phyloP scores from a whole-genome alignment of 2,797 vertebrate genomes.

The Brachyalestes nurse region DNA sequence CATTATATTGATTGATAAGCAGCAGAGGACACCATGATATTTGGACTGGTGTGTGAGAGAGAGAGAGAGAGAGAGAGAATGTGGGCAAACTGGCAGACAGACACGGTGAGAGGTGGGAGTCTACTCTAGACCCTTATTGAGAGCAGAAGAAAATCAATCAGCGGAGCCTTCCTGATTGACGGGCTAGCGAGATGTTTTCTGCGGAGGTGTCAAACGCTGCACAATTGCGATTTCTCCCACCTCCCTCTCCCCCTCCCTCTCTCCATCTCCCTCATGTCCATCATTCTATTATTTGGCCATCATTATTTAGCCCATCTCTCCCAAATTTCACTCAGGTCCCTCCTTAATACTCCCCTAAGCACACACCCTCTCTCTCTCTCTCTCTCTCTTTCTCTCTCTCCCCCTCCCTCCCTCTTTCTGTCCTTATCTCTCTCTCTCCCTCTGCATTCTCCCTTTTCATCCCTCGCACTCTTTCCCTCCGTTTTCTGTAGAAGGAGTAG shows the following conservation, averaged over 20 bases:
- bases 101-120: conserved; percentile 63
- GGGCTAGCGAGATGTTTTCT: conserved; percentile 80
- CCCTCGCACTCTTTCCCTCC: conserved; percentile 26
- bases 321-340: conserved; percentile 50
- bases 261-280: conserved; percentile 62
- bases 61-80: conserved; percentile 8
- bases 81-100: conserved; percentile 58
- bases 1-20: conserved; percentile 48
- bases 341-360: conserved; percentile 63
- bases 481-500: conserved; percentile 52
- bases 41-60: conserved; percentile 44
- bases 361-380: conserved; percentile 54
- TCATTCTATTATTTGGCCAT: conserved; percentile 56
- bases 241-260: conserved; percentile 53
- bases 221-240: conserved; percentile 73
- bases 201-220: conserved; percentile 79
- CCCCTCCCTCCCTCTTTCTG: conserved; percentile 54
- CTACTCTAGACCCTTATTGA: conserved; percentile 78
- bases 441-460: conserved; percentile 55
- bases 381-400: conserved; percentile 50
- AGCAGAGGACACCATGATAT: conserved; percentile 46
- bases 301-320: conserved; percentile 77
- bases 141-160: conserved; percentile 82
- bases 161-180: conserved; percentile 74
- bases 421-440: conserved; percentile 43